These are phyloP conservation scores for Porites lutea DNA, from an alignment of 64 coral and sea anemone species.

Conservation along the genomic window DNA sequence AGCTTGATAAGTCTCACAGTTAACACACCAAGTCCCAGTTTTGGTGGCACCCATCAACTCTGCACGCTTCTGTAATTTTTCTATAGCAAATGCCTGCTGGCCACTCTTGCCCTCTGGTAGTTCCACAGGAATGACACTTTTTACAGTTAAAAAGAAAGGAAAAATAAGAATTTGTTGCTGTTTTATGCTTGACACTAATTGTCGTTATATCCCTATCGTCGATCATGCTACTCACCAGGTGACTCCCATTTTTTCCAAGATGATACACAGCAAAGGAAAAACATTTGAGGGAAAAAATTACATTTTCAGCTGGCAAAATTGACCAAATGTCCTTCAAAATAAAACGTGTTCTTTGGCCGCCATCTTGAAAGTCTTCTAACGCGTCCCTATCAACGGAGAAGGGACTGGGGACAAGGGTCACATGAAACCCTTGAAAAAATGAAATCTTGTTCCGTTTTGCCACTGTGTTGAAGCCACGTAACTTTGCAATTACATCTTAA, in stretches of 20 bases:
- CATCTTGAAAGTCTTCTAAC: conserved; percentile 21
- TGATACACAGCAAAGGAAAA: not conserved
- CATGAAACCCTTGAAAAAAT: too few species aligned
- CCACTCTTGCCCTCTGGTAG: conserved; percentile 87
- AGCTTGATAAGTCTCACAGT: conserved; percentile 93
- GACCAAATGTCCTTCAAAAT: not conserved
- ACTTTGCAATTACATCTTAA: too few species aligned
- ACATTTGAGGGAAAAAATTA: not conserved
- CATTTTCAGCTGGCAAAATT: not conserved
- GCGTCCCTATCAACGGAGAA: not conserved
- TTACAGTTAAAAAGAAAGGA: not conserved
- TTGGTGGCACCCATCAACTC: conserved; percentile 88
- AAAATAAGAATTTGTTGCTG: too few species aligned
- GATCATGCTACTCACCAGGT: conserved; percentile 15
- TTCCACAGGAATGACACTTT: conserved; percentile 94
- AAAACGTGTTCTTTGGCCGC: not conserved
- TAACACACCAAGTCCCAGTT: conserved; percentile 90
- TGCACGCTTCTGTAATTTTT: conserved; percentile 82
- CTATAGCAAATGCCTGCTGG: conserved; percentile 69
- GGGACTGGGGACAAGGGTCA: too few species aligned
- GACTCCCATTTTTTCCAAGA: not conserved
- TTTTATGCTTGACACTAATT: too few species aligned
- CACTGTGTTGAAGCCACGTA: too few species aligned
- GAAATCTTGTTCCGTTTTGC: too few species aligned
- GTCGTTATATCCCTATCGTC: too few species aligned